Evolutionary conservation across 2,797 vertebrate genomes (phyloP).

Genomic region (Scyliorhinus canicula): DNA sequence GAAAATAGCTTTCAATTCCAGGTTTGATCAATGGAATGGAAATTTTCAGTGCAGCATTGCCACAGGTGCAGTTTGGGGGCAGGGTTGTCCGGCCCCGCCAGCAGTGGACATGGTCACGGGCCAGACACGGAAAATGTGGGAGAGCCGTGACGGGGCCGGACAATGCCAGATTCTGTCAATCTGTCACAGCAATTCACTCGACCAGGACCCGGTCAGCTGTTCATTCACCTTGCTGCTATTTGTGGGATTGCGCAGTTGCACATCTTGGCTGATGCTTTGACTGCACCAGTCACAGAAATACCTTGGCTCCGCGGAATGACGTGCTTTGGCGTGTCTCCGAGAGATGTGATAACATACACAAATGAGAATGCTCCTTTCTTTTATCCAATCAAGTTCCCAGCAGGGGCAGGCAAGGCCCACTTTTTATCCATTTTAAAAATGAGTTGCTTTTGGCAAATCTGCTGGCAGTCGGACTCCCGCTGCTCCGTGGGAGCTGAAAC

Average conservation of each 20-base stretch:
- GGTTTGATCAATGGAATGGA: too few species aligned
- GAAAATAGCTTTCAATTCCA: too few species aligned
- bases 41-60: too few species aligned
- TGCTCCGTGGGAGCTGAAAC: background rate
- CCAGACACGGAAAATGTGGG: too few species aligned
- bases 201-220: background rate
- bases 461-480: background rate
- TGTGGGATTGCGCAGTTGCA: background rate
- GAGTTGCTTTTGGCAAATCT: background rate
- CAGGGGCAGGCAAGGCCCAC: background rate
- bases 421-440: slow-evolving; percentile 18
- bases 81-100: too few species aligned
- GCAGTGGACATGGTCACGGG: too few species aligned
- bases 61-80: too few species aligned
- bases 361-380: background rate
- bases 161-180: too few species aligned
- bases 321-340: background rate
- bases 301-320: background rate
- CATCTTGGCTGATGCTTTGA: background rate
- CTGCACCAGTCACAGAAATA: background rate
- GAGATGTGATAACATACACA: background rate
- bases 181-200: too few species aligned
- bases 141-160: too few species aligned
- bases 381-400: background rate
- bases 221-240: background rate